Percentiles rank a stretch among this genome's conserved stretches.
Conservation (phyloP, 2,797 vertebrate species). For the Galagoides demidoff region DNA sequence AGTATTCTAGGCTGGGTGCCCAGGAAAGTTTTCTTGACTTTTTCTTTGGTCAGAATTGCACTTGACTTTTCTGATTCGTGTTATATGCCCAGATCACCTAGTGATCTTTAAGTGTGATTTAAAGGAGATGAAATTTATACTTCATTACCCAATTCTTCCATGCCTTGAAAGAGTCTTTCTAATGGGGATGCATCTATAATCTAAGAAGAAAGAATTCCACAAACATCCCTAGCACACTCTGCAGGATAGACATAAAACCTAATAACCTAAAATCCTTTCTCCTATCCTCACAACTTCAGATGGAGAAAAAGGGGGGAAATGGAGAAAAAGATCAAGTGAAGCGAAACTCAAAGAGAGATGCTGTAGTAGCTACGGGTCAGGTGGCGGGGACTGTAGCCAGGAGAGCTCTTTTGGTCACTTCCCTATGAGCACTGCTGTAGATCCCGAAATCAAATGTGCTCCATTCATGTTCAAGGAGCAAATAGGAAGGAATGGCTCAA, state of each 20-base stretch:
- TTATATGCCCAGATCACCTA: not conserved
- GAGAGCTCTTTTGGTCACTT: not conserved
- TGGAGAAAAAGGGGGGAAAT: not conserved
- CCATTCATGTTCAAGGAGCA: not conserved
- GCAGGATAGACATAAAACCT: not conserved
- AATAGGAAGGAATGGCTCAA: not conserved
- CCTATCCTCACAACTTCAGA: not conserved
- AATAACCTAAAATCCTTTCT: not conserved
- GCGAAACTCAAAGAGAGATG: not conserved
- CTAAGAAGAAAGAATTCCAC: not conserved
- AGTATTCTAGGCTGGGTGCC: not conserved
- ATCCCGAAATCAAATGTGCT: not conserved
- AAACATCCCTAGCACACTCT: not conserved
- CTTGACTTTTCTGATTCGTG: not conserved
- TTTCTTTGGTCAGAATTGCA: not conserved
- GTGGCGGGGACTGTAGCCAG: not conserved
- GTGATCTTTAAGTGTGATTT: not conserved
- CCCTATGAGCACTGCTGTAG: not conserved
- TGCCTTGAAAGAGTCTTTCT: not conserved
- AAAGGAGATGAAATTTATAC: not conserved
- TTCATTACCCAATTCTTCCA: not conserved
- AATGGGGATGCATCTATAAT: not conserved
- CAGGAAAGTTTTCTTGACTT: not conserved
- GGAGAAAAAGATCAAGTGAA: not conserved
- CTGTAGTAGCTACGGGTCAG: rapidly evolving